These are phyloP conservation scores for Schizotus pectinicornis DNA, from an alignment of 2,888 invertebrate genomes.

Conservation along the genomic window DNA sequence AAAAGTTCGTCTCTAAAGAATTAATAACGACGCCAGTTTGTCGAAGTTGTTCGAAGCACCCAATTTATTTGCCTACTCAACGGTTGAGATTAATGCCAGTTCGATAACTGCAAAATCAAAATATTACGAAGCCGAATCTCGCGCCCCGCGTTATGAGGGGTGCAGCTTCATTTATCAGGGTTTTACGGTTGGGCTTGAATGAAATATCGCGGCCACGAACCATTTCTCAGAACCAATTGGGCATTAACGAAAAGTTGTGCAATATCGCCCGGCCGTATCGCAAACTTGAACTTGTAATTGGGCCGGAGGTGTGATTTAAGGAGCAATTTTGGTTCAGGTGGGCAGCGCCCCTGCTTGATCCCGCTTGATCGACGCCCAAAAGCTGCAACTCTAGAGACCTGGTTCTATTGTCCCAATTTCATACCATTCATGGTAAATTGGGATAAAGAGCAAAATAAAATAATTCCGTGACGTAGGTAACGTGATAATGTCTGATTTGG, in stretches of 20 bases:
- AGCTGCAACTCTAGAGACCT: no score
- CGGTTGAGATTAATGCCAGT: slow-evolving; percentile 2
- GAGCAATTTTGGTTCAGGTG: slow-evolving; percentile 36
- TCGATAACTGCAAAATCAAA: slow-evolving; percentile 22
- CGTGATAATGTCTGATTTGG: no score
- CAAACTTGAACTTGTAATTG: slow-evolving; percentile 31
- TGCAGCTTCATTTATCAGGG: slow-evolving; percentile 21
- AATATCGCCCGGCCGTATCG: slow-evolving; percentile 15
- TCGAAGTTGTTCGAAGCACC: no score
- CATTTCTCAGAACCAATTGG: slow-evolving; percentile 26
- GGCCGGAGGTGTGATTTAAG: slow-evolving; percentile 37
- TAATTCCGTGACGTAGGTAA: no score
- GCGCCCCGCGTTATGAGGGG: not conserved
- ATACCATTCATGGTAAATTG: no score
- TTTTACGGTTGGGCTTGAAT: slow-evolving; percentile 17
- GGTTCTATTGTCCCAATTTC: no score
- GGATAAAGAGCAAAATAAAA: no score
- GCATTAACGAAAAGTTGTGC: slow-evolving; percentile 29
- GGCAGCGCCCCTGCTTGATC: slow-evolving; percentile 1
- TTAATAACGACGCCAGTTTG: no score
- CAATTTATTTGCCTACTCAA: slow-evolving; percentile 11
- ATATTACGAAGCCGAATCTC: slow-evolving; percentile 11
- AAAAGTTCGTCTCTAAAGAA: no score
- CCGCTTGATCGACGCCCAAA: not conserved
- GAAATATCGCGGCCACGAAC: slow-evolving; percentile 17